Evolutionary conservation across 2,888 invertebrate species (phyloP).

Genomic region (Drosophila mimetica): DNA sequence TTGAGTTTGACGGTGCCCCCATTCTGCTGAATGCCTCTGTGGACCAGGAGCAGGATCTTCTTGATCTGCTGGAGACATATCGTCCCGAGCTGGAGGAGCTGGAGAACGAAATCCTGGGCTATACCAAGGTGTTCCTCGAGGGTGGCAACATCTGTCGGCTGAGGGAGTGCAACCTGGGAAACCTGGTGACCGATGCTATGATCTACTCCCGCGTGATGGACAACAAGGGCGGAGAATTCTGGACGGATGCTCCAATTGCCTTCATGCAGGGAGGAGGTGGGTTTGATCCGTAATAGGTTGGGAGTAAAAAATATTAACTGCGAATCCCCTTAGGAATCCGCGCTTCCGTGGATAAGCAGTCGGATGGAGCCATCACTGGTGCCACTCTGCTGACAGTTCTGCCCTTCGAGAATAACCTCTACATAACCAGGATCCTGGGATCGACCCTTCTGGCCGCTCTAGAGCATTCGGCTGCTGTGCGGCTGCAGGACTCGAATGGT

Average conservation of each 20-base stretch:
- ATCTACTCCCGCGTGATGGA: constrained; percentile 85
- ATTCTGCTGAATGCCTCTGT: constrained; percentile 89
- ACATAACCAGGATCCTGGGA: constrained; percentile 88
- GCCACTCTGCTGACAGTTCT: constrained; percentile 90
- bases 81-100: constrained; percentile 86
- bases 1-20: constrained; percentile 89
- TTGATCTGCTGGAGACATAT: constrained; percentile 87
- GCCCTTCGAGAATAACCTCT: constrained; percentile 91
- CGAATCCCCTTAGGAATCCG: constrained; percentile 85
- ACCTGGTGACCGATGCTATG: constrained; percentile 91
- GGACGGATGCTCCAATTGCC: constrained; percentile 92
- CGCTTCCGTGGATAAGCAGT: constrained; percentile 86
- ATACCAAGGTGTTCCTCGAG: constrained; percentile 89
- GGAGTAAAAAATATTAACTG: background rate
- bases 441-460: constrained; percentile 87
- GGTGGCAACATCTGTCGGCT: constrained; percentile 88
- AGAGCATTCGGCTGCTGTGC: constrained; percentile 87
- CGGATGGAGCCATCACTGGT: constrained; percentile 87
- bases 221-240: constrained; percentile 84
- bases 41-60: constrained; percentile 88
- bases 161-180: constrained; percentile 93
- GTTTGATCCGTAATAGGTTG: background rate
- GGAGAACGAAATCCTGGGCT: constrained; percentile 87
- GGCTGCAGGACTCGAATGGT: constrained; percentile 86
- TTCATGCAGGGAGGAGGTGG: constrained; percentile 90